A percentile compares a stretch with the other conserved stretches of the same genome.
phyloP scores from a whole-genome alignment of 1,140 invertebrate genomes.

The Drosophila insularis region DNA sequence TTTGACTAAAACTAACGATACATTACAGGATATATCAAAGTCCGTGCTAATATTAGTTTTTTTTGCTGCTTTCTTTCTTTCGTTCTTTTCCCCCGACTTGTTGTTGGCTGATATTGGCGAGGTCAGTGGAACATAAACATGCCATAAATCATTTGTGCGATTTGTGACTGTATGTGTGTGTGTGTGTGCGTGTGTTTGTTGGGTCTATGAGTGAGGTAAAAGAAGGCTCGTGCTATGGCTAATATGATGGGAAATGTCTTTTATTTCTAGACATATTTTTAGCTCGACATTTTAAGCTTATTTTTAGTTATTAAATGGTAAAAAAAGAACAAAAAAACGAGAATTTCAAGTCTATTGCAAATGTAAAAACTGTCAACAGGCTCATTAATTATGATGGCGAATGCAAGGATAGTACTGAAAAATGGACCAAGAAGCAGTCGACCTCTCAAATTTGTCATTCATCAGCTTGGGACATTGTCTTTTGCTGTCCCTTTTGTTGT shows the following conservation, averaged over 20 bases:
- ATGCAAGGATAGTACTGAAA: slow-evolving; percentile 50
- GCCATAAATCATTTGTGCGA: slow-evolving; percentile 65
- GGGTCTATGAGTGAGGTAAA: slow-evolving; percentile 37
- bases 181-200: slow-evolving; percentile 30
- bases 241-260: slow-evolving; percentile 45
- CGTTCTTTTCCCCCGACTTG: slow-evolving; percentile 29
- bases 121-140: slow-evolving; percentile 77
- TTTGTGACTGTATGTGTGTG: slow-evolving; percentile 26
- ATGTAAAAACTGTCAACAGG: slow-evolving; percentile 69
- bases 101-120: slow-evolving; percentile 52
- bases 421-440: slow-evolving; percentile 53
- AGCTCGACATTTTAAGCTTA: slow-evolving; percentile 5
- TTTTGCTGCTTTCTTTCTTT: neutral
- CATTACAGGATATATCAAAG: neutral
- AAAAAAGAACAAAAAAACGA: slow-evolving; percentile 21
- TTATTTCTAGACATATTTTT: slow-evolving; percentile 59
- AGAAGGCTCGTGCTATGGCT: slow-evolving; percentile 57
- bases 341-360: slow-evolving; percentile 56
- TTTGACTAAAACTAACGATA: no score
- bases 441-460: slow-evolving; percentile 73
- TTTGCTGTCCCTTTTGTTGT: slow-evolving; percentile 46
- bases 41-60: neutral
- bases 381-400: slow-evolving; percentile 65
- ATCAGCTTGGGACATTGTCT: slow-evolving; percentile 39
- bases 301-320: slow-evolving; percentile 10